Evolutionary conservation across 2,888 invertebrate genomes (phyloP), one percentile per base, ranked within the genome.

Genomic region (Elaeidobius kamerunicus): DNA sequence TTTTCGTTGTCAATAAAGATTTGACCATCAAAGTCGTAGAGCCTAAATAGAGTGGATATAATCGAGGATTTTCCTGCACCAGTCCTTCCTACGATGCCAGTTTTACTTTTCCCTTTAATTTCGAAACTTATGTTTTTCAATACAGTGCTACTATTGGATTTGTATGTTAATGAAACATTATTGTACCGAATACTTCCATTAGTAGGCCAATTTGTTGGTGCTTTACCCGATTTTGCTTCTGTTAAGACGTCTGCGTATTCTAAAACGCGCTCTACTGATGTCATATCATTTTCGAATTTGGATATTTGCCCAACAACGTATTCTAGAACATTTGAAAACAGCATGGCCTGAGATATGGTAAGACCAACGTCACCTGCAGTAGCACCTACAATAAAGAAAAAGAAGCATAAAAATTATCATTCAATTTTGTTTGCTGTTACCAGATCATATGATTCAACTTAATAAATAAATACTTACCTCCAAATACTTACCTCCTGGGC

Each of bases 191-290:
- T 74, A 57, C 75, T 76, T 1, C 89, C 91, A 12, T 78, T 69
- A 19, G 76, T 75, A 0, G 91, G 91, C 91, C 91, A 91, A 0
- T 78, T 36, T 34, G 57, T 36, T 12, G 54, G 38, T 1, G 51
- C 42, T n/a, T 59, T 52, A 12, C 55, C 57, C 4, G 39, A 14
- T 7, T 45, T 52, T 11, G 60, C 40, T 61, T 88, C 88, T 0
- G 80, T 61, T 1, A 83, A 79, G 3, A 92, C 69, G 28, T 83
- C 79, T 0, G 84, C 81, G 67, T 93, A 95, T 65, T 93, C 92
- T 3, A 89, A 61, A 14, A 88, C 80, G 71, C 94, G 81, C 73
- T 97, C 96, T 0, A 97, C 94, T 11, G 89, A 86, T 2, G 90
- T 91, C 90, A 91, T 89, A 62, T 85, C 87, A 66, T 90, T 92